Percentiles rank a stretch among this genome's conserved stretches.
phyloP scores from a whole-genome alignment of 2,888 invertebrate species.

The Meghimatium bilineatum region DNA sequence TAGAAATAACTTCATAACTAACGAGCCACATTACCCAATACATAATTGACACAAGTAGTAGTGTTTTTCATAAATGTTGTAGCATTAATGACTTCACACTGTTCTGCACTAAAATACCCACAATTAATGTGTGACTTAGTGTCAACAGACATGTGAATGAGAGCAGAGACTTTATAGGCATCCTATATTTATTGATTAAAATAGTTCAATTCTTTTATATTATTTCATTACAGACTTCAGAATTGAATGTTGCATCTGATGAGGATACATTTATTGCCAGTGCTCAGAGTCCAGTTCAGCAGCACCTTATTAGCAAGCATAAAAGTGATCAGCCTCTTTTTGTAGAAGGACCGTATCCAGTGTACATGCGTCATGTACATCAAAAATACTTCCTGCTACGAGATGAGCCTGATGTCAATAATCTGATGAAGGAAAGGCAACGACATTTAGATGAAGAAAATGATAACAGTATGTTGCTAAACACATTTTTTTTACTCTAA shows the following conservation, averaged over 20 bases:
- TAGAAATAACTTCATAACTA: too few relatives aligned
- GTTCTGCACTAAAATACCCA: too few relatives aligned
- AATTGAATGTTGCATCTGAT: slow-evolving; percentile 83
- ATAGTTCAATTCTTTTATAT: not conserved
- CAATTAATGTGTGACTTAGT: too few relatives aligned
- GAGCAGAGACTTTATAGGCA: too few relatives aligned
- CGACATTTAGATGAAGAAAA: slow-evolving; percentile 54
- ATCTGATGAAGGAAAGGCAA: slow-evolving; percentile 51
- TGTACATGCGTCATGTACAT: slow-evolving; percentile 84
- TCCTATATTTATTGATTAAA: too few relatives aligned
- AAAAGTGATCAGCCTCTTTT: slow-evolving; percentile 82
- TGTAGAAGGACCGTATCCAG: slow-evolving; percentile 89
- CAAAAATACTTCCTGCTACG: slow-evolving; percentile 90
- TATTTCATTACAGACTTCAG: slow-evolving; percentile 80
- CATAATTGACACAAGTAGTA: too few relatives aligned
- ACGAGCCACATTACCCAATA: too few relatives aligned
- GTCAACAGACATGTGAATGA: too few relatives aligned
- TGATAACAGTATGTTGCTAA: slow-evolving; percentile 24
- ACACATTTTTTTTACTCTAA: not conserved
- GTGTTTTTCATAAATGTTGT: too few relatives aligned
- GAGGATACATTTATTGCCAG: slow-evolving; percentile 96
- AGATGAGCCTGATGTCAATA: slow-evolving; percentile 81
- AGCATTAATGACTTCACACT: too few relatives aligned
- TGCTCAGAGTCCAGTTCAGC: slow-evolving; percentile 88
- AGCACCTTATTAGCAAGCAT: slow-evolving; percentile 83